These are phyloP conservation scores for Rhodeus uyekii DNA, from an alignment of 2,797 vertebrate species.

Conservation along the genomic window DNA sequence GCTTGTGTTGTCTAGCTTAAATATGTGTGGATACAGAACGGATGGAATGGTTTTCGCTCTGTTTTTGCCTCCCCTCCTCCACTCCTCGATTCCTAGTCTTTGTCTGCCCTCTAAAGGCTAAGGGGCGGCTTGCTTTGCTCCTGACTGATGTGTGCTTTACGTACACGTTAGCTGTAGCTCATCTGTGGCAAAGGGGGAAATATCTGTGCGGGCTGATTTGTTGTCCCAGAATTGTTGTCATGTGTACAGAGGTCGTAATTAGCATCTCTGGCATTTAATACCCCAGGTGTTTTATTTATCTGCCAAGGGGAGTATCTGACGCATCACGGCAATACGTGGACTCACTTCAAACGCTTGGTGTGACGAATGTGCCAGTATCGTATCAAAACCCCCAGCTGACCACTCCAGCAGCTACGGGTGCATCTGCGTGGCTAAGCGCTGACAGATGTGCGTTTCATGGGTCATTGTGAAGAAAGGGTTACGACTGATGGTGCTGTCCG, in stretches of 20 bases:
- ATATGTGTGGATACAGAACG: constrained; percentile 64
- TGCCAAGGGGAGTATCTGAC: constrained; percentile 75
- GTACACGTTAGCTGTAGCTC: constrained; percentile 56
- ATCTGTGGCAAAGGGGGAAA: background rate
- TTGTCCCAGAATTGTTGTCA: background rate
- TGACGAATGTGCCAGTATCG: constrained; percentile 68
- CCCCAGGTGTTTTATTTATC: constrained; percentile 84
- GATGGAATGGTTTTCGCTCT: constrained; percentile 59
- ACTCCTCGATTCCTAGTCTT: constrained; percentile 90
- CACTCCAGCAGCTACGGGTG: constrained; percentile 55
- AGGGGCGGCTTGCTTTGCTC: constrained; percentile 69
- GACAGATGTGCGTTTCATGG: constrained; percentile 68
- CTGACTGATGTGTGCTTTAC: constrained; percentile 23
- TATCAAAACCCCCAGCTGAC: constrained; percentile 61
- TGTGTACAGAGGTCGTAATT: constrained; percentile 65
- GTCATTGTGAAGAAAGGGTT: constrained; percentile 66
- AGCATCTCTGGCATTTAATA: constrained; percentile 73
- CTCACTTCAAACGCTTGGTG: constrained; percentile 75
- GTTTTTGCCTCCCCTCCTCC: constrained; percentile 70
- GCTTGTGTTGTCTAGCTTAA: constrained; percentile 48
- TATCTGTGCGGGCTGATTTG: constrained; percentile 1
- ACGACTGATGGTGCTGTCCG: constrained; percentile 63
- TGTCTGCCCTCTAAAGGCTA: constrained; percentile 99
- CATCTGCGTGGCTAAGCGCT: constrained; percentile 48
- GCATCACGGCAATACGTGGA: constrained; percentile 77